Percentiles rank a stretch among this genome's conserved stretches.
Conservation (phyloP, 2,113 vertebrate species). For the Taurulus bubalis region DNA sequence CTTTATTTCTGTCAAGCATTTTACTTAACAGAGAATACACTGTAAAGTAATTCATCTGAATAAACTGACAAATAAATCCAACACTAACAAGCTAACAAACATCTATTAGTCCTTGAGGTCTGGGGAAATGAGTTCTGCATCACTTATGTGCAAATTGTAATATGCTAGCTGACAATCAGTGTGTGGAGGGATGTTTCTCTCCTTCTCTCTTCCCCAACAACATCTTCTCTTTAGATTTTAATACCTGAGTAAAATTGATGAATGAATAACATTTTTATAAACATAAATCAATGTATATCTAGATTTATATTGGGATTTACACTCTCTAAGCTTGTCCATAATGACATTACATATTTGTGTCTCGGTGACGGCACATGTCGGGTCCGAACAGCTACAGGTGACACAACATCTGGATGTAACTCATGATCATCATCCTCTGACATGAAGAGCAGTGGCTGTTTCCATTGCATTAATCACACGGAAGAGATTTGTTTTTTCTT, state of each 20-base stretch:
- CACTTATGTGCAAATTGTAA: not conserved
- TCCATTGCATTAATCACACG: slow-evolving; percentile 44
- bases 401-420: slow-evolving; percentile 51
- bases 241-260: not conserved
- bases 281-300: not conserved
- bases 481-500: slow-evolving; percentile 42
- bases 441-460: not conserved
- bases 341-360: not conserved
- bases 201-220: not conserved
- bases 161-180: not conserved
- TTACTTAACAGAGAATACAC: not conserved
- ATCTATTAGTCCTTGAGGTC: not conserved
- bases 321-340: not conserved
- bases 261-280: not conserved
- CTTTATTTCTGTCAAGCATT: not conserved
- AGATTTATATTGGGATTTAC: not conserved
- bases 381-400: slow-evolving; percentile 36
- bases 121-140: not conserved
- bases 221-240: not conserved
- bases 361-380: slow-evolving; percentile 2
- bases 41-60: not conserved
- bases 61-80: not conserved
- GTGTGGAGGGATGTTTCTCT: not conserved
- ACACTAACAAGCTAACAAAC: not conserved
- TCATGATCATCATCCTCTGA: slow-evolving; percentile 38